Percentiles rank a stretch among this genome's conserved stretches.
These are phyloP conservation scores for Suricata suricatta DNA, from an alignment of 2,113 vertebrate genomes.

Conservation along the genomic window DNA sequence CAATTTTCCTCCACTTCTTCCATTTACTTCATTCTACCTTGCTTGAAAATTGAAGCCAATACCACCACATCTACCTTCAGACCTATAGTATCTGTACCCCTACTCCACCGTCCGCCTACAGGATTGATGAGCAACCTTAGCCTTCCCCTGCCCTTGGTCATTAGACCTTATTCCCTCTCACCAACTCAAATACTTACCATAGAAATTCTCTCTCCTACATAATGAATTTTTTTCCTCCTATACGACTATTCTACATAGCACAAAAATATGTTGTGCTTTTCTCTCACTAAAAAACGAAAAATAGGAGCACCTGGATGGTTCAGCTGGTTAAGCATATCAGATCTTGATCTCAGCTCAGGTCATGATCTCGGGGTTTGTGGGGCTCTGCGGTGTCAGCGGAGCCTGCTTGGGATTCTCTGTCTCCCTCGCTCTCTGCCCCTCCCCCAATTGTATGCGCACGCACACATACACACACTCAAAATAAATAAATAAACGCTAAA, in stretches of 20 bases:
- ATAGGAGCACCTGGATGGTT: not conserved
- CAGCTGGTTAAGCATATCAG: too few species aligned
- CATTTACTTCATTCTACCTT: not conserved
- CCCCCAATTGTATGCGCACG: too few species aligned
- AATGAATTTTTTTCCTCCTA: not conserved
- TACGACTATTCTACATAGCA: not conserved
- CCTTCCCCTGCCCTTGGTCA: not conserved
- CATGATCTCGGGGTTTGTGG: too few species aligned
- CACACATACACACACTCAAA: too few species aligned
- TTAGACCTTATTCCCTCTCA: not conserved
- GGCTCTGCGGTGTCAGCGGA: too few species aligned
- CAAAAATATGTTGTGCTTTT: not conserved
- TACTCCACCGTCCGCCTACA: not conserved
- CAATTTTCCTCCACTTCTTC: not conserved
- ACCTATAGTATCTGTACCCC: accelerated
- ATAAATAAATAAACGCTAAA: too few species aligned
- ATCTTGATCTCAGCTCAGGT: too few species aligned
- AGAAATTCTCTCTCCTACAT: not conserved
- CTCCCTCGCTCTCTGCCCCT: too few species aligned
- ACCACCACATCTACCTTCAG: accelerated
- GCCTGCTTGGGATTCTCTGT: too few species aligned
- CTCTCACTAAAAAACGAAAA: not conserved
- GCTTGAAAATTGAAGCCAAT: not conserved
- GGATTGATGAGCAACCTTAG: not conserved
- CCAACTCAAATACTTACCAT: not conserved